Evolutionary conservation across 2,797 vertebrate species (phyloP), one percentile per base, ranked within the genome.

Genomic region (Graptemys geographica): DNA sequence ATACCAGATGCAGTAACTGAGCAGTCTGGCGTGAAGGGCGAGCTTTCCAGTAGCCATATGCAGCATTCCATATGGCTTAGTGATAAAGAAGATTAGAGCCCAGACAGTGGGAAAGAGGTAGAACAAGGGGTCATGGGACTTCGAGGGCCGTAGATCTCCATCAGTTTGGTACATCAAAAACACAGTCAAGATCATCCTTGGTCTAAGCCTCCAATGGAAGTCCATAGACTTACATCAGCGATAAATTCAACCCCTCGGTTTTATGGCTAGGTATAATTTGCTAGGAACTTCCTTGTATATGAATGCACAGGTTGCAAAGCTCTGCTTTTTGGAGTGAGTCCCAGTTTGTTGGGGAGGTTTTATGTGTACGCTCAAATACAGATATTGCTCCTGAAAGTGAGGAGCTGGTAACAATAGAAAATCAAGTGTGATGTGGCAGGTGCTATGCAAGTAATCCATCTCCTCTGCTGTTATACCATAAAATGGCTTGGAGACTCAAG

Each of bases 1-100:
- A 97, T 84, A 96, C 78, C 94, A 96, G 96, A 96, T 96, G 92
- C 95, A 95, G 87, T 85, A 91, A 84, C 52, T 41, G 65, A 94
- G 83, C 83, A 83, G 79, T 93, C 55, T 76, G 78, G 95, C 91
- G 81, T 57, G 57, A 95, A 83, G 87, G 72, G 82, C 90, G 94
- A 95, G 93, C 19, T 84, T 95, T 81, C 78, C 81, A 96, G 56
- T 65, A 85, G 84, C 91, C 89, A 86, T 92, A 82, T 91, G 91
- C 49, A 91, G 12, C 84, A 47, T 72, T 83, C 81, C 79, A 19
- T 84, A 86, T 28, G 81, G 23, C 81, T 95, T 74, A 84, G 55
- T 83, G 86, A 93, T 56, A 94, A 92, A 94, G 25, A 81, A 96
- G 84, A 84, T 56, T 56, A 95, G 37, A 96, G 53, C 37, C 15